Evolutionary conservation across 2,888 invertebrate species (phyloP).

Genomic region (Drosophila atripex): DNA sequence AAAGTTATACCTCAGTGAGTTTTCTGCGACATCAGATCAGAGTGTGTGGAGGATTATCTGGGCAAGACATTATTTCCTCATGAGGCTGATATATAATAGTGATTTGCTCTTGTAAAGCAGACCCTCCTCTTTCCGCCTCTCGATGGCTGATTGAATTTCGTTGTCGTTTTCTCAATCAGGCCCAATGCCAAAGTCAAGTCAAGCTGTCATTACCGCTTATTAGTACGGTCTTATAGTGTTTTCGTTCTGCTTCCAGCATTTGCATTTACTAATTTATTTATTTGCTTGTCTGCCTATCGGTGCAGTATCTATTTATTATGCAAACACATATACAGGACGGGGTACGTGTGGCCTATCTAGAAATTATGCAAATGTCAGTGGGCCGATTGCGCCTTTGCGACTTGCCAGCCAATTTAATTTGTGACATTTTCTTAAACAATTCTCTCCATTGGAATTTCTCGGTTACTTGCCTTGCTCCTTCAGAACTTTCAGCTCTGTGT

Average conservation of each 20-base stretch:
- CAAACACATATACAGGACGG: conserved; percentile 27
- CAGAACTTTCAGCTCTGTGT: conserved; percentile 12
- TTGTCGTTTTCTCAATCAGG: conserved; percentile 54
- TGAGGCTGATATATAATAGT: conserved; percentile 2
- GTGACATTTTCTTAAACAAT: conserved; percentile 68
- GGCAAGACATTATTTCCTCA: conserved; percentile 20
- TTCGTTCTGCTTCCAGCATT: conserved; percentile 9
- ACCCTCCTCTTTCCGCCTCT: background rate
- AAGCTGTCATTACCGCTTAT: conserved; percentile 57
- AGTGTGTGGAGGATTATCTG: conserved; percentile 20
- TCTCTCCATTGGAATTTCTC: conserved; percentile 46
- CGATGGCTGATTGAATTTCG: conserved; percentile 57
- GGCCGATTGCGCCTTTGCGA: conserved; percentile 52
- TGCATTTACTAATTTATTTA: conserved; percentile 54
- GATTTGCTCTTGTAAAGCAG: background rate
- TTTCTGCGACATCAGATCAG: background rate
- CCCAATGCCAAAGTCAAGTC: conserved; percentile 67
- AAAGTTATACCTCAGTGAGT: background rate
- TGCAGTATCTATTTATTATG: conserved; percentile 62
- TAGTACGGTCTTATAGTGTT: conserved; percentile 21
- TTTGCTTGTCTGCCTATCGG: conserved; percentile 50
- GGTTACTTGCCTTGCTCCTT: background rate
- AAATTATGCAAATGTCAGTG: conserved; percentile 76
- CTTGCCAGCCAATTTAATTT: conserved; percentile 49
- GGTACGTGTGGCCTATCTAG: conserved; percentile 54